These are phyloP conservation scores for Microctenopoma lineatum DNA, from an alignment of 2,797 vertebrate genomes.

Conservation along the genomic window DNA sequence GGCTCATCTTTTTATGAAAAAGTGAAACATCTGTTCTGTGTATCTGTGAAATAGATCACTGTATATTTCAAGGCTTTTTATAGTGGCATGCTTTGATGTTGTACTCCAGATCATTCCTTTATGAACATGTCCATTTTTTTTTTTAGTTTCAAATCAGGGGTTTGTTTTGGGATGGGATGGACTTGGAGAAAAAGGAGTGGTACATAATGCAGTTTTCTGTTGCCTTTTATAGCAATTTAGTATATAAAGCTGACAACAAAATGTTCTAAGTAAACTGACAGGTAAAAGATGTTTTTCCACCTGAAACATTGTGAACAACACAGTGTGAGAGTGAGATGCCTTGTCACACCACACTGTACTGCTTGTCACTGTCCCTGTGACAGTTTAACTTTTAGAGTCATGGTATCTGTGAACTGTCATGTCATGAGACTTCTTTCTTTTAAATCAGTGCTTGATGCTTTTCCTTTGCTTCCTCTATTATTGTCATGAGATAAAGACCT, in stretches of 20 bases:
- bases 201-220: constrained; percentile 11
- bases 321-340: constrained; percentile 8
- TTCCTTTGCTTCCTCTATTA: constrained; percentile 82
- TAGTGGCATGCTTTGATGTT: constrained; percentile 80
- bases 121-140: constrained; percentile 30
- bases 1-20: constrained; percentile 72
- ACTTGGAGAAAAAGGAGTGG: not conserved
- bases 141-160: constrained; percentile 30
- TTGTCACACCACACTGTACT: constrained; percentile 32
- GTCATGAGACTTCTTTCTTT: constrained; percentile 72
- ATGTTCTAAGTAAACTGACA: constrained; percentile 2
- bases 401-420: constrained; percentile 33
- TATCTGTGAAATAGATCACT: constrained; percentile 74
- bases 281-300: constrained; percentile 2
- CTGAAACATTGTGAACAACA: constrained; percentile 1
- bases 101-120: constrained; percentile 59
- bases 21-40: constrained; percentile 72
- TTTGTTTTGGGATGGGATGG: constrained; percentile 7
- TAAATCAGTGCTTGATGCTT: constrained; percentile 71
- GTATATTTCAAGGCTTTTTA: constrained; percentile 76
- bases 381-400: constrained; percentile 10
- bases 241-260: constrained; percentile 10
- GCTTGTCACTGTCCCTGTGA: constrained; percentile 6
- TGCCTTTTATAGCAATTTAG: constrained; percentile 2
- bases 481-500: constrained; percentile 85